phyloP scores from a whole-genome alignment of 2,888 invertebrate species.

The Drosophila fulvimacula region DNA sequence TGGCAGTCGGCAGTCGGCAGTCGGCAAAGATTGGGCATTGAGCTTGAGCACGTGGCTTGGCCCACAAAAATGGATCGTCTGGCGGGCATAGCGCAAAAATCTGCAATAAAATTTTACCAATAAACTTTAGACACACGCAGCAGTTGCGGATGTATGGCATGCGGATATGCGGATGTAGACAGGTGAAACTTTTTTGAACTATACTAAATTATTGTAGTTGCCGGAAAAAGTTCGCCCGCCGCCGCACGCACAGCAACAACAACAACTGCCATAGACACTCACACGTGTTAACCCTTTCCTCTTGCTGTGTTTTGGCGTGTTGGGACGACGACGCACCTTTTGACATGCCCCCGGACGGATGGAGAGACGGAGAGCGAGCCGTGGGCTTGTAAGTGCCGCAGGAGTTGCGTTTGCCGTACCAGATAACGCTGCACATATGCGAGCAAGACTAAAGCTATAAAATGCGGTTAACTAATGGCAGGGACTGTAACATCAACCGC shows the following conservation, averaged over 20 bases:
- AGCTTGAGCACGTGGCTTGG: constrained; percentile 29
- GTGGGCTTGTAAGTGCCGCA: constrained; percentile 20
- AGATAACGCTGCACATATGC: constrained; percentile 55
- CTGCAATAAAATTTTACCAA: constrained; percentile 79
- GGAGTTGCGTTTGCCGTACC: constrained; percentile 13
- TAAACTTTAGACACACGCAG: constrained; percentile 68
- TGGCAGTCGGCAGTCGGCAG: too few species aligned
- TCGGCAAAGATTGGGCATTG: constrained; percentile 9
- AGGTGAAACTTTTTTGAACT: constrained; percentile 79
- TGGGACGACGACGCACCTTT: constrained; percentile 57
- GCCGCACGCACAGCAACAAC: constrained; percentile 18
- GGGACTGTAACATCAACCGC: constrained; percentile 7
- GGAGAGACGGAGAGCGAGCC: background rate
- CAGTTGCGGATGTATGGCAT: constrained; percentile 43
- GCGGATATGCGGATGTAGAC: constrained; percentile 59
- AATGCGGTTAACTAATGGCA: constrained; percentile 66
- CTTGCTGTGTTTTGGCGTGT: constrained; percentile 17
- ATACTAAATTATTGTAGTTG: constrained; percentile 79
- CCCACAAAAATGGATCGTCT: constrained; percentile 40
- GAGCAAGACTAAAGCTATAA: constrained; percentile 46
- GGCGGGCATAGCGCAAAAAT: constrained; percentile 61
- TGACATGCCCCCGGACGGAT: constrained; percentile 53
- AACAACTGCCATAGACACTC: constrained; percentile 31
- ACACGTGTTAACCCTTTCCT: constrained; percentile 6
- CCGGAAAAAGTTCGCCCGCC: constrained; percentile 65